Conservation (phyloP, 2,888 invertebrate species). For the Syrista parreyssii region DNA sequence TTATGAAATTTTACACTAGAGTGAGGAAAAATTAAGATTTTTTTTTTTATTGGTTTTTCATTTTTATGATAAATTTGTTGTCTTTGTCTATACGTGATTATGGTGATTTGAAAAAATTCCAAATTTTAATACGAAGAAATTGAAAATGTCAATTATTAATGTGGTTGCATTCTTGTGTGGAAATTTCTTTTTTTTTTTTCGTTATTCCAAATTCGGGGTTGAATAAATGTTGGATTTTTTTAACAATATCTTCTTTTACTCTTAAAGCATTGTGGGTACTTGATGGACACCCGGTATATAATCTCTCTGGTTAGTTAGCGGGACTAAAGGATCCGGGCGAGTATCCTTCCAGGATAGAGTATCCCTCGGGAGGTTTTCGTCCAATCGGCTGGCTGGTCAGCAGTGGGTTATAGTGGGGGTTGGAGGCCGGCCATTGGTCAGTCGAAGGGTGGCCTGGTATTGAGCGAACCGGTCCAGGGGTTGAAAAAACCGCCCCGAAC, state of each 20-base stretch:
- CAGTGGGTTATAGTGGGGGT: conserved; percentile 53
- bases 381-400: conserved; percentile 64
- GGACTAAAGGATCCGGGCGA: conserved; percentile 52
- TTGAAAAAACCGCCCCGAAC: conserved; percentile 65
- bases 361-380: conserved; percentile 53
- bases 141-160: too few species aligned
- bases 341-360: conserved; percentile 55
- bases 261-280: too few species aligned
- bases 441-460: conserved; percentile 58
- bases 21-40: neutral
- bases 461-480: conserved; percentile 62
- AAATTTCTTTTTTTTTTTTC: too few species aligned
- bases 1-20: neutral
- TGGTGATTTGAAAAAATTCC: neutral
- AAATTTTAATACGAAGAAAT: too few species aligned
- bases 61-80: neutral
- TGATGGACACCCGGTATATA: conserved; percentile 54
- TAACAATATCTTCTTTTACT: too few species aligned
- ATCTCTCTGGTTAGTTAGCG: conserved; percentile 61
- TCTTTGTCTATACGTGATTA: neutral
- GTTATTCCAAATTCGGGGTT: too few species aligned
- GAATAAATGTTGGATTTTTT: neutral
- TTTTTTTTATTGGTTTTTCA: neutral
- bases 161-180: too few species aligned
- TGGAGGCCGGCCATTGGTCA: conserved; percentile 64